phyloP scores from a whole-genome alignment of 53 echinoderm and acorn worm species.

The Antedon mediterranea region DNA sequence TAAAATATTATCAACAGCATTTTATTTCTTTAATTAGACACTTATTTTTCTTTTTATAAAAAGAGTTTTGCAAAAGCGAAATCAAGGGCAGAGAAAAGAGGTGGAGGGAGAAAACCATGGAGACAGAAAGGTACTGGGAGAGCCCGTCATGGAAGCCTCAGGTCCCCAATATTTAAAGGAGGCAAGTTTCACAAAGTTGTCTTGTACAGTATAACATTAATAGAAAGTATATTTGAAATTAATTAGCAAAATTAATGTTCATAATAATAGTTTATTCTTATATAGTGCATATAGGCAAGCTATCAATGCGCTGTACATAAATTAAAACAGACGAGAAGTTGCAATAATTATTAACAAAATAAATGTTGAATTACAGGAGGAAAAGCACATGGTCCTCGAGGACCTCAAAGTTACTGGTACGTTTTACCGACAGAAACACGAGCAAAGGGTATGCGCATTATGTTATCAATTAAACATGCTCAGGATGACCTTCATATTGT shows the following conservation, averaged over 20 bases:
- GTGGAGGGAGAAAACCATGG: constrained; percentile 95
- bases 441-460: constrained; percentile 52
- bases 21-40: not conserved
- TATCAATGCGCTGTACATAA: too few species aligned
- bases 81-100: constrained; percentile 65
- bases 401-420: constrained; percentile 89
- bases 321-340: too few species aligned
- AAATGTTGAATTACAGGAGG: constrained; percentile 37
- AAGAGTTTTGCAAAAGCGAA: constrained; percentile 59
- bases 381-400: constrained; percentile 57
- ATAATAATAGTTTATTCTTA: too few species aligned
- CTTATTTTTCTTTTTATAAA: not conserved
- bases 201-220: too few species aligned
- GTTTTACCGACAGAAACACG: constrained; percentile 43
- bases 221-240: too few species aligned
- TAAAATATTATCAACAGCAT: not conserved
- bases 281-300: too few species aligned
- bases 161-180: constrained; percentile 84
- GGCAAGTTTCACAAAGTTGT: too few species aligned
- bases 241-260: too few species aligned
- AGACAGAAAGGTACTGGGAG: constrained; percentile 81
- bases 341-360: too few species aligned
- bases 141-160: constrained; percentile 69
- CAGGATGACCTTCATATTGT: constrained; percentile 92
- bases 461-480: constrained; percentile 63